Evolutionary conservation across 2,888 invertebrate species (phyloP), one percentile per base, ranked within the genome.

Genomic region (Troides aeacus): DNA sequence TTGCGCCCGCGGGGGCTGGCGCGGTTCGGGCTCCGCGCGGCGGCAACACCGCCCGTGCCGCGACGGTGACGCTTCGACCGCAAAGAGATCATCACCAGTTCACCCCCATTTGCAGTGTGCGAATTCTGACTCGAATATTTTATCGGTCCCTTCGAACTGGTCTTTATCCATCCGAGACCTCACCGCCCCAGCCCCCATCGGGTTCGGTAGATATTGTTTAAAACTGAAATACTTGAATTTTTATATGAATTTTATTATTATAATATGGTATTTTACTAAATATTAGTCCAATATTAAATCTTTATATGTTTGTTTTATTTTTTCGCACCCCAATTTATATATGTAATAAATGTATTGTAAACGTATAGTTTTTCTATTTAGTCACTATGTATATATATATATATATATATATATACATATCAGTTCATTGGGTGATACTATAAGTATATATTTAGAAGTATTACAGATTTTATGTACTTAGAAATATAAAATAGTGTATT

Each of bases 171-270:
- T 21, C 21, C 21, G 21, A 21, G 21, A 21, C 17, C 17, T 5
- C 42, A 18, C 2, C 39, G 70, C 74, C 66, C 72, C 73, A 66
- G 59, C 68, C 71, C 76, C 78, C 76, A 71, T 68, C 80, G 76
- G 76, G 78, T 77, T 76, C 75, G 74, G 85, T 87, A 87, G 86
- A 80, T 86, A 90, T 90, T 87, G 88, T 91, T 90, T 89, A 87
- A 85, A 88, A 88, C 84, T 87, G 86, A 89, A 89, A 88, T 85
- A 90, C 87, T 90, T 90, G 90, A 83, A 90, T 89, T 91, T 91
- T 91, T 91, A 91, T 91, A 90, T 91, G 91, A 90, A 90, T 91
- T 91, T 91, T 91, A 91, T 91, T 89, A 90, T 89, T 86, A 90
- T 88, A 85, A 88, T 90, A 90, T 89, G 89, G 91, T 90, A 91